Conservation (phyloP, 2,888 invertebrate species). For the Halictus ligatus region DNA sequence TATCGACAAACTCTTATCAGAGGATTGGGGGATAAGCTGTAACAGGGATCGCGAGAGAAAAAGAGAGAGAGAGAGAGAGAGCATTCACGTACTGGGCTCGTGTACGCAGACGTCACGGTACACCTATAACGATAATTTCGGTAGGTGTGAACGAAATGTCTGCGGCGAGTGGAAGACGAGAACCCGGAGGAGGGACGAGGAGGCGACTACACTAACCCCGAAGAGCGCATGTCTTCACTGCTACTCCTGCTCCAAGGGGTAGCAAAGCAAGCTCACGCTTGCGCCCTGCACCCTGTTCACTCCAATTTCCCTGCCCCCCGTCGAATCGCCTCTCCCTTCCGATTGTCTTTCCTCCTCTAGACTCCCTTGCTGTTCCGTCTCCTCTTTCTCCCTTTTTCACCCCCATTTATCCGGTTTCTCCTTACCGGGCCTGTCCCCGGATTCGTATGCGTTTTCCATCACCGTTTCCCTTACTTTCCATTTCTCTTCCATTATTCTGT, state of each 20-base stretch:
- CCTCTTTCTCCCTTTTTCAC: neutral
- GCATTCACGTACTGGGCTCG: slow-evolving; percentile 47
- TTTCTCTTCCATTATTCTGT: slow-evolving; percentile 26
- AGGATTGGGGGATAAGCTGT: slow-evolving; percentile 41
- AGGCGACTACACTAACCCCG: slow-evolving; percentile 19
- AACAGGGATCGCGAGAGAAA: slow-evolving; percentile 50
- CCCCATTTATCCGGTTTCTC: slow-evolving; percentile 25
- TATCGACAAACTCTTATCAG: slow-evolving; percentile 49
- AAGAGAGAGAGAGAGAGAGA: neutral
- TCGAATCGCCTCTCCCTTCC: slow-evolving; percentile 46
- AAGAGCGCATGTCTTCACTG: slow-evolving; percentile 63
- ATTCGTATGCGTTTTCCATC: slow-evolving; percentile 36
- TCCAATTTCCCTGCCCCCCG: slow-evolving; percentile 53
- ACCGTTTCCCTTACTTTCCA: slow-evolving; percentile 40
- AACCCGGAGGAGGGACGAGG: slow-evolving; percentile 42
- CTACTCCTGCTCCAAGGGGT: slow-evolving; percentile 43
- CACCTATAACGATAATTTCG: slow-evolving; percentile 79
- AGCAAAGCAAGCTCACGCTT: slow-evolving; percentile 70
- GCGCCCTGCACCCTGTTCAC: slow-evolving; percentile 77
- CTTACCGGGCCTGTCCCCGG: slow-evolving; percentile 20
- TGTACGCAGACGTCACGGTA: slow-evolving; percentile 77
- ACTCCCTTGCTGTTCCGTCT: neutral
- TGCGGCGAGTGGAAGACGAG: slow-evolving; percentile 52
- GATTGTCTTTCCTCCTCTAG: neutral
- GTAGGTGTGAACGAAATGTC: slow-evolving; percentile 82